Conservation (phyloP, 2,797 vertebrate genomes). For the Melanotaenia nigrans region DNA sequence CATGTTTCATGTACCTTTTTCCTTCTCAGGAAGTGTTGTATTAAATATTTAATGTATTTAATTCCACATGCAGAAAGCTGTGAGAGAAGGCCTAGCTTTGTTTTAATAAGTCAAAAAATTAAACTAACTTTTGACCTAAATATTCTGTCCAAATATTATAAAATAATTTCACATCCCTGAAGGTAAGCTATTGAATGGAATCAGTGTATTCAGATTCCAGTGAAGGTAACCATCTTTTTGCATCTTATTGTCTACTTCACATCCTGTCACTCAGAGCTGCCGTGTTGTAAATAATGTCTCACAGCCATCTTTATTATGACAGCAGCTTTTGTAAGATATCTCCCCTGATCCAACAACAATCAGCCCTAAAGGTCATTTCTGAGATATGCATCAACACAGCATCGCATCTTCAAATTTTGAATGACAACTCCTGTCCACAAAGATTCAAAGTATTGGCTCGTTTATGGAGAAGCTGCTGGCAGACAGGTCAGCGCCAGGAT, state of each 20-base stretch:
- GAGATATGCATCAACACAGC: constrained; percentile 9
- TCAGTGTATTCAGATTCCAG: too few relatives aligned
- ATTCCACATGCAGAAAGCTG: too few relatives aligned
- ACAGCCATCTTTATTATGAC: neutral
- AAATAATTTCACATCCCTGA: too few relatives aligned
- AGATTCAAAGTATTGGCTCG: constrained; percentile 8
- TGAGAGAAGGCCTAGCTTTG: too few relatives aligned
- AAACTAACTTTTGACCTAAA: too few relatives aligned
- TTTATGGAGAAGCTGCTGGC: neutral
- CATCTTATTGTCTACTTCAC: neutral
- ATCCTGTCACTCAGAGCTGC: neutral
- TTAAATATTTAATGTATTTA: too few relatives aligned
- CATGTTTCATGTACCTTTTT: too few relatives aligned
- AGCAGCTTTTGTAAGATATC: constrained; percentile 1
- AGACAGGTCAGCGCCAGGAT: constrained; percentile 52
- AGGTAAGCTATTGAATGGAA: too few relatives aligned
- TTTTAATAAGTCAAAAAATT: too few relatives aligned
- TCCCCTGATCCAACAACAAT: constrained; percentile 14
- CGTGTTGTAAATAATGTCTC: neutral
- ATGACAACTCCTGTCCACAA: neutral
- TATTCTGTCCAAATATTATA: too few relatives aligned
- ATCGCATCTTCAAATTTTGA: constrained; percentile 2
- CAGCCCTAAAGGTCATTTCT: constrained; percentile 17
- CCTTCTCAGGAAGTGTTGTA: too few relatives aligned
- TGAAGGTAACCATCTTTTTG: neutral